These are phyloP conservation scores for Pantala flavescens DNA, from an alignment of 1,140 invertebrate species.

Conservation along the genomic window DNA sequence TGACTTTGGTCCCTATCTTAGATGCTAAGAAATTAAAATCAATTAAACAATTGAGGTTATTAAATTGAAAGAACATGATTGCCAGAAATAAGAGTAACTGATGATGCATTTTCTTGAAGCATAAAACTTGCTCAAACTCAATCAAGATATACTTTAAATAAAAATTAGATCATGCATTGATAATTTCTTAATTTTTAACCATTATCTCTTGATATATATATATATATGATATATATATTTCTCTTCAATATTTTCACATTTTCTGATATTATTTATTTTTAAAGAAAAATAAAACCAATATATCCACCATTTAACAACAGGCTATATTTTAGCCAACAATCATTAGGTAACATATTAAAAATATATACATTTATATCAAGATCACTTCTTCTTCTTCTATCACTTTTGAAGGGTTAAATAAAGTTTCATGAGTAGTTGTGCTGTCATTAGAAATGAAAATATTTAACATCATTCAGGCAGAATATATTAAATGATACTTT, in stretches of 20 bases:
- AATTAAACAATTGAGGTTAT: too few species aligned
- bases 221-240: too few species aligned
- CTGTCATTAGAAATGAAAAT: background rate
- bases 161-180: background rate
- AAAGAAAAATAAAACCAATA: background rate
- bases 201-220: background rate
- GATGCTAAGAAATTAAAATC: background rate
- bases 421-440: background rate
- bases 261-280: background rate
- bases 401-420: background rate
- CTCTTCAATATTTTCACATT: background rate
- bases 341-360: background rate
- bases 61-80: too few species aligned
- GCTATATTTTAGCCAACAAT: background rate
- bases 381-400: conserved; percentile 1
- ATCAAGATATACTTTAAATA: background rate
- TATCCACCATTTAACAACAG: background rate
- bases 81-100: too few species aligned
- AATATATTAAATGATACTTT: too few species aligned
- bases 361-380: background rate
- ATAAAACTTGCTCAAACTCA: background rate
- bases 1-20: background rate
- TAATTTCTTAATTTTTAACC: background rate
- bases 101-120: too few species aligned
- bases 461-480: too few species aligned